Evolutionary conservation across 2,113 vertebrate species (phyloP).

Genomic region (Notarius lentiginosus): DNA sequence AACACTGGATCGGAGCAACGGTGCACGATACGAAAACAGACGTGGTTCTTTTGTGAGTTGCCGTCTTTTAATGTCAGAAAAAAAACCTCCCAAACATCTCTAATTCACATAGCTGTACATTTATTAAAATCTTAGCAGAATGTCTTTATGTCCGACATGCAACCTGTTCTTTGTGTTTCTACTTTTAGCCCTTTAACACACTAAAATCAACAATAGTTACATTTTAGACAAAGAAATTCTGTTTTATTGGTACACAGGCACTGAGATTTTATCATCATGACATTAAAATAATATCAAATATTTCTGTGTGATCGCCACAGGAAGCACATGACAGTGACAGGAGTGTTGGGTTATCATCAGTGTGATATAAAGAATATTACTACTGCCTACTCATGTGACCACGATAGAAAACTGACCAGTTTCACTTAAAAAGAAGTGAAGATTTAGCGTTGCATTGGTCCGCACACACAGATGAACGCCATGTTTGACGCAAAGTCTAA

Average conservation of each 20-base stretch:
- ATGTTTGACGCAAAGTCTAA: constrained; percentile 15
- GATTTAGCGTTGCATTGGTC: background rate
- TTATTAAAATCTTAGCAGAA: background rate
- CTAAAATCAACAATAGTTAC: background rate
- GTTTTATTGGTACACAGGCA: background rate
- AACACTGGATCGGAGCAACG: background rate
- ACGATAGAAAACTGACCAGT: background rate
- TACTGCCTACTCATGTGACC: background rate
- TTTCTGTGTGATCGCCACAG: background rate
- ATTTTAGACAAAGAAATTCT: background rate
- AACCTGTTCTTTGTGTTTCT: background rate
- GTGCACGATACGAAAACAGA: background rate
- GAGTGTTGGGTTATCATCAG: background rate
- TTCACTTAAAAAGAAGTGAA: constrained; percentile 5
- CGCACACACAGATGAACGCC: background rate
- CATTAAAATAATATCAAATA: constrained; percentile 17
- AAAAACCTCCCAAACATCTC: background rate
- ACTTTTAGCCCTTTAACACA: background rate
- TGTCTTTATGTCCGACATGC: background rate
- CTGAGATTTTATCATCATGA: background rate
- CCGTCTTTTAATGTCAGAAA: background rate
- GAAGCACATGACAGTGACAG: background rate
- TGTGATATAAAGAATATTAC: background rate
- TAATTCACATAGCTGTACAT: background rate
- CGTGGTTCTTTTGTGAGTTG: background rate